These are phyloP conservation scores for Tupaia chinensis DNA, from an alignment of 2,113 vertebrate species.

Conservation along the genomic window DNA sequence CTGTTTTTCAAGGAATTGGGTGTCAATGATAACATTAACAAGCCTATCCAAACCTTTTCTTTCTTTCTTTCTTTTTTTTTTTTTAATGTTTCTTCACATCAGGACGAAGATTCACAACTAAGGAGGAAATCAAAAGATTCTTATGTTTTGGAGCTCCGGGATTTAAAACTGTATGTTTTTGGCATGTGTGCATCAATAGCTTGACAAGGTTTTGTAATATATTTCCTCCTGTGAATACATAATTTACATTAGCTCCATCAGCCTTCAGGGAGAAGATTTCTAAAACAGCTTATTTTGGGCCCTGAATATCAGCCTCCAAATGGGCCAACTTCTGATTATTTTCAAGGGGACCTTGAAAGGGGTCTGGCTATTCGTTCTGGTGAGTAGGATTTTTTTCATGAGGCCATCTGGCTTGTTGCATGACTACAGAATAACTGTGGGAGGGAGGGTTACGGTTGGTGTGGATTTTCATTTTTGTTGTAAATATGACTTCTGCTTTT, in stretches of 20 bases:
- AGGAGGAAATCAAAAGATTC: background rate
- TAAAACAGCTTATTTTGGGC: background rate
- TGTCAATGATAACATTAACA: background rate
- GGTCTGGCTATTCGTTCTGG: background rate
- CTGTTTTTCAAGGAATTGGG: background rate
- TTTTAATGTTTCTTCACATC: background rate
- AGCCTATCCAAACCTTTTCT: too few species aligned
- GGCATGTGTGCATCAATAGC: background rate
- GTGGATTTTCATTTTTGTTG: slow-evolving; percentile 33
- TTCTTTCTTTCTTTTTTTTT: too few species aligned
- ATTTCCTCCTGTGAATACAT: background rate
- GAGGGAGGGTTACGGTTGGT: background rate
- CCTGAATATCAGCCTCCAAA: background rate
- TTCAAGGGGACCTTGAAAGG: background rate
- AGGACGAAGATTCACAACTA: background rate
- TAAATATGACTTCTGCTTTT: background rate
- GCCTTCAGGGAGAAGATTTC: background rate
- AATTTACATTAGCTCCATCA: background rate
- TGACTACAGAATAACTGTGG: background rate
- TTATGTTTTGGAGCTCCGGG: background rate
- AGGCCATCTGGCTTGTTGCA: background rate
- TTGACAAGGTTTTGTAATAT: background rate
- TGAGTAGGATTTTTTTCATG: background rate
- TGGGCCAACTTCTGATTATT: background rate
- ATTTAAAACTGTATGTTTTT: background rate